Evolutionary conservation across 2,113 vertebrate species (phyloP).

Genomic region (Choloepus hoffmanni): DNA sequence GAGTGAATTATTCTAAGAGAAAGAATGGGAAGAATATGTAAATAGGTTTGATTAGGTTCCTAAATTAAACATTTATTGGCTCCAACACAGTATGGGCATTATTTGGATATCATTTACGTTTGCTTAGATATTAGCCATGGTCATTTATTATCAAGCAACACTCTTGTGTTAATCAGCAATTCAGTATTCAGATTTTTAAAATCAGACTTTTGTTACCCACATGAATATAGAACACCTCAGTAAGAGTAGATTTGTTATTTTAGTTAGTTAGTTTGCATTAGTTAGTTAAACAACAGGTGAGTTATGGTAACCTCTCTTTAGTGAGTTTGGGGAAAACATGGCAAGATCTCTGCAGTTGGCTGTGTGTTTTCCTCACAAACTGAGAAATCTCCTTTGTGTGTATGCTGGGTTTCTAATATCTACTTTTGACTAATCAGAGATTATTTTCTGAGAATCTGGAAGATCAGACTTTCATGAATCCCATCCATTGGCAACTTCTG

Average conservation of each 20-base stretch:
- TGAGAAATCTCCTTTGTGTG: background rate
- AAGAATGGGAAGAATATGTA: background rate
- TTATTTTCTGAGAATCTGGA: background rate
- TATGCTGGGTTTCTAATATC: background rate
- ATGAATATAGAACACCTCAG: background rate
- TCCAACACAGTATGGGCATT: background rate
- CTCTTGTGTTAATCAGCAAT: background rate
- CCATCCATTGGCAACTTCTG: background rate
- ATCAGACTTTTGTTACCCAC: background rate
- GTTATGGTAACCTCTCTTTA: background rate
- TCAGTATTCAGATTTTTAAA: background rate
- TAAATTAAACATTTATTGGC: background rate
- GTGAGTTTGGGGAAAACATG: background rate
- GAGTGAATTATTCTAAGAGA: background rate
- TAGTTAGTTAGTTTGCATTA: background rate
- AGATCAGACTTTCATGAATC: background rate
- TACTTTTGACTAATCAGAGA: background rate
- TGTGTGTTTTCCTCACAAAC: background rate
- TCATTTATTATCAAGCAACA: background rate
- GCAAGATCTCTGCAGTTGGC: background rate
- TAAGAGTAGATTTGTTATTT: background rate
- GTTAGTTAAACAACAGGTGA: background rate
- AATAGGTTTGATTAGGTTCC: background rate
- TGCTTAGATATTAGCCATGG: background rate
- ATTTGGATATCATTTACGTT: background rate